phyloP scores from a whole-genome alignment of 2,888 invertebrate species.

The Tenthredo mesomela region DNA sequence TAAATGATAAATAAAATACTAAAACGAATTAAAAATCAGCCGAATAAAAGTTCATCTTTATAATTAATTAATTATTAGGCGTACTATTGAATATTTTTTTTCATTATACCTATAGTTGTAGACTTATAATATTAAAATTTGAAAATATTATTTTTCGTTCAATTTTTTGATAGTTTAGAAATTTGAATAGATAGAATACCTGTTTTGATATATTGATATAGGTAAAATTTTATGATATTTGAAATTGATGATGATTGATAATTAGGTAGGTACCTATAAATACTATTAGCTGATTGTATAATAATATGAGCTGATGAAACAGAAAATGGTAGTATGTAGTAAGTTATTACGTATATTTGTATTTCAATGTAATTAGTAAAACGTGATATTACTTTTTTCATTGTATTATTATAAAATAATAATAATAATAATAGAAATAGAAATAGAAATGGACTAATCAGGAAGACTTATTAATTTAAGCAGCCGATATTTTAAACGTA shows the following conservation, averaged over 20 bases:
- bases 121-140: background rate
- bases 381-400: background rate
- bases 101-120: background rate
- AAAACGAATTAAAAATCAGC: background rate
- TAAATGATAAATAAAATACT: constrained; percentile 1
- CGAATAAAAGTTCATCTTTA: background rate
- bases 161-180: background rate
- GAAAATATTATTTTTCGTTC: background rate
- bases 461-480: constrained; percentile 19
- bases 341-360: background rate
- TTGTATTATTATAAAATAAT: background rate
- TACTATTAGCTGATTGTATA: background rate
- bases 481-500: background rate
- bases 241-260: constrained; percentile 18
- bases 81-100: background rate
- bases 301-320: background rate
- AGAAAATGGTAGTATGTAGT: no score
- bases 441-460: constrained; percentile 1
- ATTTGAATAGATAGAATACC: background rate
- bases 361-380: background rate
- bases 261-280: background rate
- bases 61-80: no score
- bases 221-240: background rate
- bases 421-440: no score
- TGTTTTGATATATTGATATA: background rate